Conservation (phyloP, 2,113 vertebrate genomes). For the Nestor notabilis region DNA sequence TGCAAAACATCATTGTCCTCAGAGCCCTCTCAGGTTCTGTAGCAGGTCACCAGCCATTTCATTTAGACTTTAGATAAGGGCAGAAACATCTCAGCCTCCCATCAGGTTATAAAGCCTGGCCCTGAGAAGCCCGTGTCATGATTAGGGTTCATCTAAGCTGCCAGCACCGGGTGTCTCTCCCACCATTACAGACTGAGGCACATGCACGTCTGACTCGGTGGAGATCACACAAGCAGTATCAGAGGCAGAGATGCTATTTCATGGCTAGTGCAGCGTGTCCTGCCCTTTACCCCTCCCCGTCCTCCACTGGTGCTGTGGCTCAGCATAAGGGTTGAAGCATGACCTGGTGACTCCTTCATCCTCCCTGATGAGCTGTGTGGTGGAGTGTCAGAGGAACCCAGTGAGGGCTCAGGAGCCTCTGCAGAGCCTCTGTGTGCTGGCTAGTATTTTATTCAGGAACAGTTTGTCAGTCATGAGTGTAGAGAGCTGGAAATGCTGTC, state of each 20-base stretch:
- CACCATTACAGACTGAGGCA: neutral
- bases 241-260: neutral
- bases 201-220: neutral
- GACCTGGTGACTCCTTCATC: neutral
- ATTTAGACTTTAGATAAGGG: neutral
- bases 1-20: neutral
- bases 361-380: fast-evolving
- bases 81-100: neutral
- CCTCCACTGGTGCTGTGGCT: neutral
- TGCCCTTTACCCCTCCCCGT: neutral
- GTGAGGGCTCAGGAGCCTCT: neutral
- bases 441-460: neutral
- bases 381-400: neutral
- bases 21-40: neutral
- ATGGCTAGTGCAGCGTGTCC: neutral
- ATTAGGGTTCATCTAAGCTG: neutral
- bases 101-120: neutral
- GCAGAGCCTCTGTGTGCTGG: neutral
- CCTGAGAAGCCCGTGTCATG: fast-evolving
- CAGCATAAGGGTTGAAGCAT: neutral
- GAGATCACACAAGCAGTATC: neutral
- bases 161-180: neutral
- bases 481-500: neutral
- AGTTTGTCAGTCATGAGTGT: neutral
- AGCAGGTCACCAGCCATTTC: neutral